A percentile compares a stretch with the other conserved stretches of the same genome.
Conservation (phyloP, 2,888 invertebrate genomes). For the Rhingia rostrata region DNA sequence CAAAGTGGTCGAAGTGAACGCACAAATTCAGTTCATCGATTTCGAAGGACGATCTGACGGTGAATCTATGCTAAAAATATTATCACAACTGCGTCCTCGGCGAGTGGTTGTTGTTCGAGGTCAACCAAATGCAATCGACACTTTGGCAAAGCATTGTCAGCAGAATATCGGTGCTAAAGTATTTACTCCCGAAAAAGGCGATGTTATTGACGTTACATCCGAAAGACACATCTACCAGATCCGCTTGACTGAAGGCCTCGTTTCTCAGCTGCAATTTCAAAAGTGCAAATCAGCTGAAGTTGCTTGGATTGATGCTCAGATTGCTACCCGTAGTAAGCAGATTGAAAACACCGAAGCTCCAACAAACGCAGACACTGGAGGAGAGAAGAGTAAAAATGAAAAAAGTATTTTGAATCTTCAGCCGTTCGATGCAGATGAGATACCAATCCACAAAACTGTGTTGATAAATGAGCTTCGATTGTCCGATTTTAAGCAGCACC, state of each 20-base stretch:
- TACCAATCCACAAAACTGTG: slow-evolving; percentile 90
- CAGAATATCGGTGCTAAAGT: slow-evolving; percentile 89
- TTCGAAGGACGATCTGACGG: slow-evolving; percentile 97
- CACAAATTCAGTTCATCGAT: slow-evolving; percentile 96
- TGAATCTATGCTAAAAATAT: slow-evolving; percentile 91
- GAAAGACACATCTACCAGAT: slow-evolving; percentile 99
- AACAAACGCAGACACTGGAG: slow-evolving; percentile 67
- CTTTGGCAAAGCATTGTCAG: slow-evolving; percentile 88
- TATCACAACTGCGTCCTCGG: slow-evolving; percentile 91
- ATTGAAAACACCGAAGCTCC: slow-evolving; percentile 83
- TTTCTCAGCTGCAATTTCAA: slow-evolving; percentile 93
- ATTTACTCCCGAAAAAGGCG: slow-evolving; percentile 92
- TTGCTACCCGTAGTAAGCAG: slow-evolving; percentile 86
- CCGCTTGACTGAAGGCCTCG: slow-evolving; percentile 94
- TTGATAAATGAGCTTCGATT: slow-evolving; percentile 97
- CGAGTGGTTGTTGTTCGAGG: slow-evolving; percentile 92
- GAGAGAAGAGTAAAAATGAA: slow-evolving; percentile 80
- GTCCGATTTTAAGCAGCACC: slow-evolving; percentile 93
- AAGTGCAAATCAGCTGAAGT: slow-evolving; percentile 94
- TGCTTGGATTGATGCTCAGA: slow-evolving; percentile 96
- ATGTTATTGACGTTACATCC: slow-evolving; percentile 96
- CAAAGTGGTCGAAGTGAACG: slow-evolving; percentile 90
- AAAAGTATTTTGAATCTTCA: slow-evolving; percentile 88
- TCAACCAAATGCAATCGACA: slow-evolving; percentile 86
- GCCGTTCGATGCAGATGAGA: slow-evolving; percentile 84